These are phyloP conservation scores for Imbricaverruca yamaguchii DNA, from an alignment of 2,888 invertebrate genomes.

Conservation along the genomic window DNA sequence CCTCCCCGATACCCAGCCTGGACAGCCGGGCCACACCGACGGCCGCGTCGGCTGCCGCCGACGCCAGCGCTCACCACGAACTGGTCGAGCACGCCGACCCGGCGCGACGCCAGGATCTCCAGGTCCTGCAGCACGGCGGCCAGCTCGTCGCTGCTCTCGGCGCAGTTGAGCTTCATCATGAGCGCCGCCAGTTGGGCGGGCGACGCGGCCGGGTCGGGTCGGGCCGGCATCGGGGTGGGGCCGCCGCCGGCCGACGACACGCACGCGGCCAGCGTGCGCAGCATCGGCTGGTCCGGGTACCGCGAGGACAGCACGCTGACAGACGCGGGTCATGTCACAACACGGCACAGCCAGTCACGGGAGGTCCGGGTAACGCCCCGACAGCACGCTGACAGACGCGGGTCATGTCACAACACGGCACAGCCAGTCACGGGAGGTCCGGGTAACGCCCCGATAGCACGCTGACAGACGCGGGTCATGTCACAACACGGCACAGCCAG, in stretches of 20 bases:
- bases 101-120: conserved; percentile 61
- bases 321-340: conserved; percentile 18
- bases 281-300: conserved; percentile 24
- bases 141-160: conserved; percentile 45
- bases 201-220: background rate
- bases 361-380: no score
- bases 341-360: no score
- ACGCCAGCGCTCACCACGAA: conserved; percentile 44
- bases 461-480: no score
- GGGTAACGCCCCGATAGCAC: no score
- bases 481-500: no score
- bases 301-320: conserved; percentile 23
- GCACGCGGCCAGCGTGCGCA: conserved; percentile 17
- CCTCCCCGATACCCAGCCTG: background rate
- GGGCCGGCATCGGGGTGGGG: background rate
- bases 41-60: no score
- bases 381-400: no score
- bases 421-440: no score
- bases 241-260: conserved; percentile 23
- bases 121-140: conserved; percentile 61
- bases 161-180: conserved; percentile 1
- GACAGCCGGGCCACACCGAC: no score
- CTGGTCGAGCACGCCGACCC: conserved; percentile 58
- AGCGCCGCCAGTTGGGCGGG: conserved; percentile 1
- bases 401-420: no score